Percentiles rank a stretch among this genome's conserved stretches.
These are phyloP conservation scores for Mus caroli DNA, from an alignment of 2,797 vertebrate species.

Conservation along the genomic window DNA sequence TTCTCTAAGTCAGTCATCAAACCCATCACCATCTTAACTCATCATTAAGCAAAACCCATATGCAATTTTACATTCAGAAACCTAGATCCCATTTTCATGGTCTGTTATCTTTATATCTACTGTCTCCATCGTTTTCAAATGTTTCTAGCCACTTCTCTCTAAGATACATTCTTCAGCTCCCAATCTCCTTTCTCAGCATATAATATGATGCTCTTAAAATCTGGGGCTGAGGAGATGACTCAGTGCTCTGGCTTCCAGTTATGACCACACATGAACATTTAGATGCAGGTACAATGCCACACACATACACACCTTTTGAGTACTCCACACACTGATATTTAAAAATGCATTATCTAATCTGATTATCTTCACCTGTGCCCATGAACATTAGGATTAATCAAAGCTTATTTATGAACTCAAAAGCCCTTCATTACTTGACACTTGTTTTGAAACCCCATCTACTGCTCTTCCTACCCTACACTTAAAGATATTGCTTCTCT, in stretches of 20 bases:
- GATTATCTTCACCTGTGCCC: not conserved
- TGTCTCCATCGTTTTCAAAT: not conserved
- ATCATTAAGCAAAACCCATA: not conserved
- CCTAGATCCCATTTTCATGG: not conserved
- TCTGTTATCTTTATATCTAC: not conserved
- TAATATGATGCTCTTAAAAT: not conserved
- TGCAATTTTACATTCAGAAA: not conserved
- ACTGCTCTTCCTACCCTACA: not conserved
- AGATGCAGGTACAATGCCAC: not conserved
- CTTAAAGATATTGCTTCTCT: not conserved
- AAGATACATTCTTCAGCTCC: not conserved
- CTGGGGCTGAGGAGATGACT: not conserved
- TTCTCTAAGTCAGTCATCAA: not conserved
- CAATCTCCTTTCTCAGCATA: not conserved
- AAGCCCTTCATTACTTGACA: not conserved
- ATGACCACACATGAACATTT: too few relatives aligned
- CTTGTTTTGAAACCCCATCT: not conserved
- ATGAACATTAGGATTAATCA: not conserved
- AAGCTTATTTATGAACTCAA: not conserved
- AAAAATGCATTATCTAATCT: not conserved
- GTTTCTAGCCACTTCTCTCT: not conserved
- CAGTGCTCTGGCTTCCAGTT: not conserved
- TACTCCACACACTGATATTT: not conserved
- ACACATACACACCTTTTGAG: not conserved
- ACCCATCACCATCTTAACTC: not conserved